A percentile compares a stretch with the other conserved stretches of the same genome.
Conservation (phyloP, 2,888 invertebrate species). For the Venusia cambrica region DNA sequence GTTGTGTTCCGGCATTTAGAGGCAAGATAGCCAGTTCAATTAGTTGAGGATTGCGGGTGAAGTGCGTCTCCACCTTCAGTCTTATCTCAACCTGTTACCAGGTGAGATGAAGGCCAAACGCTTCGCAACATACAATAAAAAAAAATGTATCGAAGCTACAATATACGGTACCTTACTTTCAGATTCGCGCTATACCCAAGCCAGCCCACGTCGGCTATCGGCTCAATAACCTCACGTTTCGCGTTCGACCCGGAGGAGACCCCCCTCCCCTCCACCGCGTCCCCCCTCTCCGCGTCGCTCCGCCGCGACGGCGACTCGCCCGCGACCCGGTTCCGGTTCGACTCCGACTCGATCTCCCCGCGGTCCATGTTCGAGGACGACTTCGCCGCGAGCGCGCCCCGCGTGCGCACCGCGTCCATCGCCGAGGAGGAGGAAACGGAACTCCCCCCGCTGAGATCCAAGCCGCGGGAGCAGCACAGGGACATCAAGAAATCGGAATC, state of each 20-base stretch:
- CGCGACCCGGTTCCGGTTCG: conserved; percentile 65
- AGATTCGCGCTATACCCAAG: conserved; percentile 11
- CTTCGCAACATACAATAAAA: no score
- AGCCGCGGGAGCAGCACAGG: conserved; percentile 66
- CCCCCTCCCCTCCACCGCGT: conserved; percentile 40
- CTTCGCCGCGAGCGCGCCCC: conserved; percentile 77
- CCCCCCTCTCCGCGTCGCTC: conserved; percentile 55
- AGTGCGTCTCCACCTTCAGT: no score
- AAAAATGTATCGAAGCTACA: no score
- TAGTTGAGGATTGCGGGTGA: no score
- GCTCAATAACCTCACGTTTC: conserved; percentile 34
- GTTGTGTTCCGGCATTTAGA: no score
- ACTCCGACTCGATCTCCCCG: conserved; percentile 69
- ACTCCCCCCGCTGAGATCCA: conserved; percentile 58
- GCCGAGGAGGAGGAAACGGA: conserved; percentile 72
- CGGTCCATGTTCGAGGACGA: conserved; percentile 85
- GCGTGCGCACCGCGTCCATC: conserved; percentile 66
- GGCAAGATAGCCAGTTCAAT: no score
- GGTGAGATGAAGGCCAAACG: no score
- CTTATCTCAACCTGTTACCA: no score
- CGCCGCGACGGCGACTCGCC: conserved; percentile 56
- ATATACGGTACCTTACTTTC: no score
- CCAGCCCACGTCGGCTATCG: conserved; percentile 1
- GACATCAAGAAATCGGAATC: conserved; percentile 93
- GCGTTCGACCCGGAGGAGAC: conserved; percentile 64